Evolutionary conservation across 2,797 vertebrate genomes (phyloP).

Genomic region (Ctenopoma multispine): DNA sequence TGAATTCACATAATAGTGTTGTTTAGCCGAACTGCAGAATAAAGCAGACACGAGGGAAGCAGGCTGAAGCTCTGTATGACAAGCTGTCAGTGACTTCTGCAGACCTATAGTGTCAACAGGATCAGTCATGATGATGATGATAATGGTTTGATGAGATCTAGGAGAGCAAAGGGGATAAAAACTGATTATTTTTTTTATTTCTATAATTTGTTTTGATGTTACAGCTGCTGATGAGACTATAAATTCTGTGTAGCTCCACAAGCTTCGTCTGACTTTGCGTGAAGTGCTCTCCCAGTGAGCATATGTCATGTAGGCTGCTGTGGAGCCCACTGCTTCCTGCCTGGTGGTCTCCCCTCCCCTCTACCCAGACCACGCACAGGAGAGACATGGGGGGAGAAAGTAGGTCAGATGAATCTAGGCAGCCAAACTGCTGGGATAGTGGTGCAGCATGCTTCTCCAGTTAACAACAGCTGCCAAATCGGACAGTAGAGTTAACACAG

Average conservation of each 20-base stretch:
- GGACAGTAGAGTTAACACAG: slow-evolving; percentile 17
- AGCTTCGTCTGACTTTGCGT: slow-evolving; percentile 20
- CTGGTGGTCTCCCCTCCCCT: slow-evolving; percentile 70
- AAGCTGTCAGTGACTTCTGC: slow-evolving; percentile 37
- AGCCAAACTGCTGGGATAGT: slow-evolving; percentile 62
- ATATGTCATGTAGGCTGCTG: slow-evolving; percentile 55
- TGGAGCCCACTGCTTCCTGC: slow-evolving; percentile 66
- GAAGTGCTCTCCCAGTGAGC: slow-evolving; percentile 53
- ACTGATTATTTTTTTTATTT: background rate
- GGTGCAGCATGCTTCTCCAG: slow-evolving; percentile 45
- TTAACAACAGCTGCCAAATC: slow-evolving; percentile 33
- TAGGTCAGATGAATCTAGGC: slow-evolving; percentile 84
- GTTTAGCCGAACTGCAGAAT: slow-evolving; percentile 41
- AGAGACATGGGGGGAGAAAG: slow-evolving; percentile 63
- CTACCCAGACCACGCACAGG: slow-evolving; percentile 56
- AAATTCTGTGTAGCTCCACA: slow-evolving; percentile 8
- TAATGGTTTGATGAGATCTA: background rate
- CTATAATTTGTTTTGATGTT: background rate
- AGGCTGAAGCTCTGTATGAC: slow-evolving; percentile 36
- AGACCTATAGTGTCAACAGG: slow-evolving; percentile 7
- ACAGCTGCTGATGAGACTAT: slow-evolving; percentile 40
- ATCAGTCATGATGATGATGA: slow-evolving; percentile 12
- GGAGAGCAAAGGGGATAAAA: background rate
- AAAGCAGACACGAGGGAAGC: slow-evolving; percentile 31
- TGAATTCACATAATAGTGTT: slow-evolving; percentile 61